These are phyloP conservation scores for Cataglyphis livida DNA, from an alignment of 2,888 invertebrate species.

Conservation along the genomic window DNA sequence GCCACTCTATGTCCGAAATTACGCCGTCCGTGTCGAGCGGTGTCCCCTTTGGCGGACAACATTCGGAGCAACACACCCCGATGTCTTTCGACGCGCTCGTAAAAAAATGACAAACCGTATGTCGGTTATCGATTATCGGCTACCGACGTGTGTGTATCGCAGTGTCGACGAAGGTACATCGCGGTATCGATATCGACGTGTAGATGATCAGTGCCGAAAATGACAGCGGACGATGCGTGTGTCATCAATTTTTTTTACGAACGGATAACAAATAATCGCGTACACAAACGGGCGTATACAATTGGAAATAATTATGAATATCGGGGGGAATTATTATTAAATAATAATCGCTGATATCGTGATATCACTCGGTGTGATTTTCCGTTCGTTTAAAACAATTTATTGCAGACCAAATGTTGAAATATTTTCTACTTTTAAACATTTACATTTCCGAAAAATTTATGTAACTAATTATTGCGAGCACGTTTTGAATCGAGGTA, in stretches of 20 bases:
- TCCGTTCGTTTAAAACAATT: neutral
- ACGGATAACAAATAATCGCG: conserved; percentile 34
- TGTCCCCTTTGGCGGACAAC: conserved; percentile 43
- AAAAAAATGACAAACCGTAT: conserved; percentile 53
- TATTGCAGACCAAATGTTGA: neutral
- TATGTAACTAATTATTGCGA: conserved; percentile 6
- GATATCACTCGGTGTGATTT: neutral
- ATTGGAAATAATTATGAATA: conserved; percentile 55
- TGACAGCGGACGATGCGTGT: conserved; percentile 41
- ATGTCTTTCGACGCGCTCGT: conserved; percentile 48
- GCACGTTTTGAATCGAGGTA: neutral
- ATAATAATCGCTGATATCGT: neutral
- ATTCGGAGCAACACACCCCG: conserved; percentile 18
- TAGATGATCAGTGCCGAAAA: conserved; percentile 54
- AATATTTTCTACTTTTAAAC: neutral
- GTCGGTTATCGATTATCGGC: conserved; percentile 33
- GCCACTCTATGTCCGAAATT: conserved; percentile 76
- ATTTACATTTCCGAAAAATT: neutral
- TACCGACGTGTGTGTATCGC: conserved; percentile 18
- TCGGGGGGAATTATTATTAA: conserved; percentile 25
- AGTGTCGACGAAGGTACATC: conserved; percentile 15
- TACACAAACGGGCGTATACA: neutral
- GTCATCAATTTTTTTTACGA: conserved; percentile 59
- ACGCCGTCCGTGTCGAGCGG: conserved; percentile 55
- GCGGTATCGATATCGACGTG: conserved; percentile 23